Evolutionary conservation across 2,888 invertebrate species (phyloP).

Genomic region (Metopia argyrocephala): DNA sequence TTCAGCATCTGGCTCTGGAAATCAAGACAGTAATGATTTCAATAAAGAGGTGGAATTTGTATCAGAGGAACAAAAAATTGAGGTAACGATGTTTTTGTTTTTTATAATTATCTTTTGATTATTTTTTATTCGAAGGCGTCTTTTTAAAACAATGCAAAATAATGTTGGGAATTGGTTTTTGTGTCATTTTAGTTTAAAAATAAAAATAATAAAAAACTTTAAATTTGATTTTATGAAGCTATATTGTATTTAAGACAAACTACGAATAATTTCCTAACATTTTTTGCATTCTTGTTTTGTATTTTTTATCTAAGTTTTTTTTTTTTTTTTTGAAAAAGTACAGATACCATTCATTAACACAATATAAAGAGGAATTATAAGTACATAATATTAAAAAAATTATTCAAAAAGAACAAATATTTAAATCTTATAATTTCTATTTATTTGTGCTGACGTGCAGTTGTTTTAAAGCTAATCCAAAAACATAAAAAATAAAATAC

Average conservation of each 20-base stretch:
- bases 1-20: slow-evolving; percentile 73
- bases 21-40: slow-evolving; percentile 73
- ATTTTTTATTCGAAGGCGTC: slow-evolving; percentile 20
- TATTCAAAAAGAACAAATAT: background rate
- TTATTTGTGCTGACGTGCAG: slow-evolving; percentile 74
- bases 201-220: background rate
- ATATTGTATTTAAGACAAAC: background rate
- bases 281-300: slow-evolving; percentile 38
- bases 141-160: background rate
- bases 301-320: slow-evolving; percentile 27
- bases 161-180: background rate
- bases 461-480: slow-evolving; percentile 55
- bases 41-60: slow-evolving; percentile 85
- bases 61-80: slow-evolving; percentile 80
- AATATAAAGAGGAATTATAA: slow-evolving; percentile 65
- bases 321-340: slow-evolving; percentile 32
- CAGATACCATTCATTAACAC: slow-evolving; percentile 58
- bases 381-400: background rate
- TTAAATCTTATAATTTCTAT: slow-evolving; percentile 62
- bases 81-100: slow-evolving; percentile 70
- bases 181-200: no score
- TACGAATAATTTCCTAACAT: slow-evolving; percentile 12
- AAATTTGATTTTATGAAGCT: background rate
- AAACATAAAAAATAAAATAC: slow-evolving; percentile 42
- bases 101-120: slow-evolving; percentile 34